Evolutionary conservation across 1,140 invertebrate species (phyloP), one percentile per base, ranked within the genome.

Genomic region (Temnothorax nylanderi): DNA sequence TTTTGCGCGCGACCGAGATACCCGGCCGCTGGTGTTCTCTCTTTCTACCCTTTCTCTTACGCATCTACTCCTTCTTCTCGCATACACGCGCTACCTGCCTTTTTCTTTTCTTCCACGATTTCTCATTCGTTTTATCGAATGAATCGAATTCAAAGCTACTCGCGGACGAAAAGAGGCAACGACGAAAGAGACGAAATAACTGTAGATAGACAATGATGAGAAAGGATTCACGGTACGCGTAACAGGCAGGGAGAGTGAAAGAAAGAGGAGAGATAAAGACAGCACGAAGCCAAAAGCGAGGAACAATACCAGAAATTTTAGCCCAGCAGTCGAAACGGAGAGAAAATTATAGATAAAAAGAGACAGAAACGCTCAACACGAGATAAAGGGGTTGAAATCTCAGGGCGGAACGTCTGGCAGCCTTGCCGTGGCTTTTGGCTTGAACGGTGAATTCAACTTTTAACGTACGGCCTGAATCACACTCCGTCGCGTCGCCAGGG

Each of bases 241-340:
- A 26, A 65, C 44, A 64, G 58, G 47, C 75, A 41, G 58, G 47
- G 41, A 64, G 34, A 34, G 54, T 32, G 47, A 41, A 11, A 85
- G 26, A 80, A 26, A 47, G 51, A 62, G n/a, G 16, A 67, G 65
- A 58, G 18, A 49, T 5, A 76, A 26, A 49, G 80, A 41, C n/a
- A 67, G 71, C 6, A 13, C 54, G 37, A 11, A n/a, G 41, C 71
- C 74, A 65, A 90, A 90, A 80, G 84, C 84, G 74, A 74, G 60
- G 85, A 88, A 91, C 86, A 91, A 91, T 91, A 89, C 86, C 71
- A 64, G 72, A 88, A 91, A 91, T 89, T 89, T 91, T 87, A 71
- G 37, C 54, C 54, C 54, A 32, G 54, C 18, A 65, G 34, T 34
- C 47, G 71, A 75, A 34, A 49, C 18, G 8, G 10, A 37, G 81